Evolutionary conservation across 2,797 vertebrate species (phyloP), one percentile per base, ranked within the genome.

Genomic region (Coluber constrictor): DNA sequence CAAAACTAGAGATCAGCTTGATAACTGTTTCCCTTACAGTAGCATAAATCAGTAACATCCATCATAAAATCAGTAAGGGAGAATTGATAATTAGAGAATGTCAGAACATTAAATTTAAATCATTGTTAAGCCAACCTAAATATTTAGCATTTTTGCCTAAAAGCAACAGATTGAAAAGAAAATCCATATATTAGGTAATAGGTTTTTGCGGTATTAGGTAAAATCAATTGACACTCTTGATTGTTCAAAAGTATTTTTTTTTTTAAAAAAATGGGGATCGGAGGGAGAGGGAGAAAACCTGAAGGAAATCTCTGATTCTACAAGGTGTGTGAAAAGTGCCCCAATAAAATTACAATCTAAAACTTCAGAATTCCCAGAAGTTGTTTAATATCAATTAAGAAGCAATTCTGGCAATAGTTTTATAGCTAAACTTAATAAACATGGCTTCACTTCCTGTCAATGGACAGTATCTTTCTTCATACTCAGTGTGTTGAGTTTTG

Each of bases 371-470:
- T 88, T 55, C 93, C 66, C 63, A 51, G 51, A 92, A 90, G 88
- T 91, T 54, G 29, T 74, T 89, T 91, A 51, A 89, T 89, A 94
- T 91, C 66, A 94, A 89, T 89, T 91, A 91, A 89, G 86, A 94
- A 86, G 59, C 56, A 63, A 92, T 92, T 83, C 86, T 90, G 79
- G 91, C 93, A 93, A 92, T 87, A 92, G 86, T 59, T 86, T 83
- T 89, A 88, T 90, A 57, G 86, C 90, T 90, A 89, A 90, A 87
- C 56, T 92, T 92, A 94, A 92, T 94, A 90, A 56, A 90, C 92
- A 94, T 93, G 86, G 18, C 61, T 90, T 90, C 93, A 90, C 86
- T 94, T 92, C 93, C 93, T 92, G 79, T 90, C 88, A 94, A 87
- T 92, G 60, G 70, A 37, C 56, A 55, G 47, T 57, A 83, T 83